phyloP scores from a whole-genome alignment of 1,140 invertebrate genomes.

The Drosophila takahashii region DNA sequence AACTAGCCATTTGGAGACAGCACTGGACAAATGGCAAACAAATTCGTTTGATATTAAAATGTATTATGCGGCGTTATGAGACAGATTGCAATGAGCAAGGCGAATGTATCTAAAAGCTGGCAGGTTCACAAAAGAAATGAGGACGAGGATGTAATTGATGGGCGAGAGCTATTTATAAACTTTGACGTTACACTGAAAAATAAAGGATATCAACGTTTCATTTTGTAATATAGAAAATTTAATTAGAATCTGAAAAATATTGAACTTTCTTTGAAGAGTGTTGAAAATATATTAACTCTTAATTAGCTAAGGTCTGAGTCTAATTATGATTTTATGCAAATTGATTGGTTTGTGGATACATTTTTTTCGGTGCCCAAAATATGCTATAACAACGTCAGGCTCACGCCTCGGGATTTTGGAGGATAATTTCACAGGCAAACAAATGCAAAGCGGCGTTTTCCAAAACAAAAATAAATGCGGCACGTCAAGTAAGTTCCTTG shows the following conservation, averaged over 20 bases:
- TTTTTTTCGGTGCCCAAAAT: constrained; percentile 18
- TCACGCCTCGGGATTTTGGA: constrained; percentile 9
- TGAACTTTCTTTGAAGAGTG: no score
- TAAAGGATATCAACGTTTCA: no score
- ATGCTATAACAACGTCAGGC: constrained; percentile 23
- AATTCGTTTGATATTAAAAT: not conserved
- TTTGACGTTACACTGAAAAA: not conserved
- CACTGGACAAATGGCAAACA: not conserved
- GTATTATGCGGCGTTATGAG: not conserved
- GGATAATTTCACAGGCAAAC: constrained; percentile 38
- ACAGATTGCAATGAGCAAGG: not conserved
- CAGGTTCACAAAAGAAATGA: not conserved
- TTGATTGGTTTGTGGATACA: no score
- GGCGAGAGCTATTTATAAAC: not conserved
- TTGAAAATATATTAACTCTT: no score
- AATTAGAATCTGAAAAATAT: no score
- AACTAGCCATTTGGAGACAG: not conserved
- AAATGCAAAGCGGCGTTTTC: constrained; percentile 36
- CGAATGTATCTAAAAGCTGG: not conserved
- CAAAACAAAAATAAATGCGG: constrained; percentile 32
- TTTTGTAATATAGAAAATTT: no score
- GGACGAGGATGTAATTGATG: not conserved
- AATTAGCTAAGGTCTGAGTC: no score
- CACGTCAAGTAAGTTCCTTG: constrained; percentile 30
- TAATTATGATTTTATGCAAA: no score